Conservation (phyloP, 1,140 invertebrate species). For the Drosophila lowei region DNA sequence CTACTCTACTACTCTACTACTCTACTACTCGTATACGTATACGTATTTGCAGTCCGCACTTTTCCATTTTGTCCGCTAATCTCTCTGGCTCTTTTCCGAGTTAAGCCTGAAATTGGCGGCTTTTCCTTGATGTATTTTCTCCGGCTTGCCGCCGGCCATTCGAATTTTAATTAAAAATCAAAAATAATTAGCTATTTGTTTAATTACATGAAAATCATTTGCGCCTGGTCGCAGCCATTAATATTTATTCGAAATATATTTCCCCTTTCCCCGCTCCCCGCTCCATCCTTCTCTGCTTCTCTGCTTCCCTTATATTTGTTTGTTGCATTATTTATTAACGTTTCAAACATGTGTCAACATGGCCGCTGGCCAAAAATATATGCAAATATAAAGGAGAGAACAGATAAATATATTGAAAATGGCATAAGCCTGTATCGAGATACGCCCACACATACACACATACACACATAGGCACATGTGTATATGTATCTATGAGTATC, state of each 20-base stretch:
- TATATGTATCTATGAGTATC: constrained; percentile 20
- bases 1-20: constrained; percentile 7
- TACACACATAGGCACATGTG: constrained; percentile 31
- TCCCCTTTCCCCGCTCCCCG: not conserved
- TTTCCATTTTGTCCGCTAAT: constrained; percentile 14
- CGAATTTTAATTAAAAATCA: constrained; percentile 74
- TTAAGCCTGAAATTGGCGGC: constrained; percentile 58
- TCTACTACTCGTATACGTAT: constrained; percentile 13
- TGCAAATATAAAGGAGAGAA: constrained; percentile 62
- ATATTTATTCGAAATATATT: constrained; percentile 70
- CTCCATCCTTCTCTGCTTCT: not conserved
- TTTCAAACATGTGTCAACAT: constrained; percentile 82
- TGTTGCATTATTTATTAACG: constrained; percentile 77
- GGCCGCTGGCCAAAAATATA: constrained; percentile 64
- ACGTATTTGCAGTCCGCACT: constrained; percentile 41
- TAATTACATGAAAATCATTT: constrained; percentile 78
- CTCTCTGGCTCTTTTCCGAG: constrained; percentile 8
- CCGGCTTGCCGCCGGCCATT: constrained; percentile 38
- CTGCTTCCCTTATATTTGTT: constrained; percentile 25
- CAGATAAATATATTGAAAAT: constrained; percentile 71
- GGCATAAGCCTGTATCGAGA: constrained; percentile 57
- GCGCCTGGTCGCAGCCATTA: constrained; percentile 64
- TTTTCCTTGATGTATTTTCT: constrained; percentile 40
- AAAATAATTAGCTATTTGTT: constrained; percentile 70
- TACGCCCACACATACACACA: not conserved